Evolutionary conservation across 2,888 invertebrate genomes (phyloP), one percentile per base, ranked within the genome.

Genomic region (Pyrrhosoma nymphula): DNA sequence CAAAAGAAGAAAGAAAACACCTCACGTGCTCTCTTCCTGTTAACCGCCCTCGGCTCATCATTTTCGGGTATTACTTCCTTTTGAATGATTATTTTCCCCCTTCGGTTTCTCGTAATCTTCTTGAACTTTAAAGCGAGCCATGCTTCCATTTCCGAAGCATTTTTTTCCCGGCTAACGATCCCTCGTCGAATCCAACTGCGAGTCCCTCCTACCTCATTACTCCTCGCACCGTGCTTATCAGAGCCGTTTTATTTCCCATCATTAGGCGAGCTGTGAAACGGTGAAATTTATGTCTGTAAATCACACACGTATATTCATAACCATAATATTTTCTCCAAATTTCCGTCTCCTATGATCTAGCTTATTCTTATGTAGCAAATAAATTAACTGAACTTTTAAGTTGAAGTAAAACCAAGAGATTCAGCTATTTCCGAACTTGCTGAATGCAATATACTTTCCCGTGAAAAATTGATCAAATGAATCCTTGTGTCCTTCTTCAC

Each of bases 61-160:
- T 89, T 89, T 89, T 89, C 55, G 56, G 88, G 56, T 26, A 55
- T 55, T 47, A 89, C 35, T 89, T 89, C 10, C 56, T n/a, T 56
- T 55, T 26, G 89, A 89, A 89, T 89, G 55, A n/a, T 89, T n/a
- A 55, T 35, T 56, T 55, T n/a, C 20, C 18, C 39, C 55, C 16
- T 89, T 56, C n/a, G n/a, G n/a, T n/a, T 26, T 55, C 26, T 47
- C n/a, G 89, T 82, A 35, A 60, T 60, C 35, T 82, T 14, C 35
- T 16, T 60, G 60, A 14, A 60, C 16, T 14, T 2, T 3, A 60
- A 8, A 69, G 69, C 69, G 30, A 82, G 30, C 16, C 30, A 1
- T 18, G 30, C 82, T 82, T 82, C 35, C 35, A 82, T 82, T 35
- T 35, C 12, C n/a, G 69, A n/a, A 69, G 55, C 6, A 55, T 55